Evolutionary conservation across 2,888 invertebrate genomes (phyloP).

Genomic region (Branchellion lobata): DNA sequence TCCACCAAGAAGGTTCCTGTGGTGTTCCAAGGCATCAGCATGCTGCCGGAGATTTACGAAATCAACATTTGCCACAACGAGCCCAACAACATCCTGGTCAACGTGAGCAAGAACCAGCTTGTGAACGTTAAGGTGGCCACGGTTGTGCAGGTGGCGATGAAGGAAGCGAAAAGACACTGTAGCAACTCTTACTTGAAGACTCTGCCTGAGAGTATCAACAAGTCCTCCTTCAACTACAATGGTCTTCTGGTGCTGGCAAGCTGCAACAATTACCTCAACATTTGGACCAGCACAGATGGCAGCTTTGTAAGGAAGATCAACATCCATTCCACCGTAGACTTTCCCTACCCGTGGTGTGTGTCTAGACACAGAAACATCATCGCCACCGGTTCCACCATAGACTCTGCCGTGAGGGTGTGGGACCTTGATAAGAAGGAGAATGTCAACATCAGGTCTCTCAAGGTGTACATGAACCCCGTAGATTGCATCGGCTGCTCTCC

Average conservation of each 20-base stretch:
- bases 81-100: constrained; percentile 48
- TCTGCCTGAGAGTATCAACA: constrained; percentile 25
- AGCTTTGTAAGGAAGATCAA: constrained; percentile 43
- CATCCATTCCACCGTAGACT: constrained; percentile 49
- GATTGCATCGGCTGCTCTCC: constrained; percentile 50
- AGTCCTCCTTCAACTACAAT: constrained; percentile 48
- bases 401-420: constrained; percentile 53
- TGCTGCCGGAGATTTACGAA: constrained; percentile 49
- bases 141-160: constrained; percentile 37
- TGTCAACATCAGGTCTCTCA: constrained; percentile 15
- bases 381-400: constrained; percentile 52
- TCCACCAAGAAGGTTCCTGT: background rate
- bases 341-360: constrained; percentile 49
- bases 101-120: constrained; percentile 49
- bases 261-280: constrained; percentile 46
- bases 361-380: constrained; percentile 48
- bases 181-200: background rate
- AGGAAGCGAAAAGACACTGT: background rate
- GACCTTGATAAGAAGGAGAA: constrained; percentile 49
- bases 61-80: constrained; percentile 47
- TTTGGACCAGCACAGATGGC: constrained; percentile 49
- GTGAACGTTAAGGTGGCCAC: constrained; percentile 48
- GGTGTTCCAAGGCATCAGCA: constrained; percentile 40
- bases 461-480: constrained; percentile 52
- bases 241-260: constrained; percentile 49